These are phyloP conservation scores for Notolabrus celidotus DNA, from an alignment of 2,797 vertebrate species.

Conservation along the genomic window DNA sequence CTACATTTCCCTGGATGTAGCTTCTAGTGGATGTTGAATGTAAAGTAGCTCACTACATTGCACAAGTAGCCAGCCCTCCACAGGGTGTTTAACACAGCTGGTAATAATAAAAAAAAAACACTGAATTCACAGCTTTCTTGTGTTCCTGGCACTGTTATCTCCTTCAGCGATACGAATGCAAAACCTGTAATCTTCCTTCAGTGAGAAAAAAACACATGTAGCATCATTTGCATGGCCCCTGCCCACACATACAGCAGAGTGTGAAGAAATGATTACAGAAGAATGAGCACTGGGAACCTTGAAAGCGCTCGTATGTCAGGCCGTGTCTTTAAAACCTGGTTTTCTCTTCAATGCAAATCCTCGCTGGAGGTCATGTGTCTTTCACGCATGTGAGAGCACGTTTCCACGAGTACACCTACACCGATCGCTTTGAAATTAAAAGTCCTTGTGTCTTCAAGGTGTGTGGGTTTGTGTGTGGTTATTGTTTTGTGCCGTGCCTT, in stretches of 20 bases:
- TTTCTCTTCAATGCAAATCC: slow-evolving; percentile 60
- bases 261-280: slow-evolving; percentile 43
- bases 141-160: background rate
- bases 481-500: background rate
- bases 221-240: slow-evolving; percentile 13
- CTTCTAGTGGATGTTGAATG: too few species aligned
- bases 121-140: background rate
- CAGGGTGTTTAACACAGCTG: background rate
- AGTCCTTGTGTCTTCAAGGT: background rate
- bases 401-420: slow-evolving; percentile 15
- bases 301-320: slow-evolving; percentile 32
- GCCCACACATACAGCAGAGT: slow-evolving; percentile 44
- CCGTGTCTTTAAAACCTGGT: slow-evolving; percentile 37
- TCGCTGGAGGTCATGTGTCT: slow-evolving; percentile 50
- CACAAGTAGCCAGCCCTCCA: too few species aligned
- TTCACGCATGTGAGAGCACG: slow-evolving; percentile 42
- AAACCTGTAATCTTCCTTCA: slow-evolving; percentile 25
- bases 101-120: background rate
- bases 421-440: slow-evolving; percentile 23
- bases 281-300: slow-evolving; percentile 14
- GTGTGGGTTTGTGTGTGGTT: background rate
- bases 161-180: background rate
- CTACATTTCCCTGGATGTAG: too few species aligned
- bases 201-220: slow-evolving; percentile 1
- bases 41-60: too few species aligned